Evolutionary conservation across 2,888 invertebrate genomes (phyloP), one percentile per base, ranked within the genome.

Genomic region (Drosophila colorata): DNA sequence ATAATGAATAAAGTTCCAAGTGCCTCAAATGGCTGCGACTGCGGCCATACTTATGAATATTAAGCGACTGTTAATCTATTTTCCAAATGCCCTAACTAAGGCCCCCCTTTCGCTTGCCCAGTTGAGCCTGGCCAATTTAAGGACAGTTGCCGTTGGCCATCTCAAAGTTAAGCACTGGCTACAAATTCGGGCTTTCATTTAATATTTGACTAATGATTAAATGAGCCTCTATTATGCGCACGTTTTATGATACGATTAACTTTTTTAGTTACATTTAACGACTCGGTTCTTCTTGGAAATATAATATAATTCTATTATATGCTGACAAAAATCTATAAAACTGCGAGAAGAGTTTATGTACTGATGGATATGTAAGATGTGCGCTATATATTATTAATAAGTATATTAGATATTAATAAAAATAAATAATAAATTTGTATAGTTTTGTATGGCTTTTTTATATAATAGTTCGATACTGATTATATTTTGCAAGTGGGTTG

Each of bases 41-140:
- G 35, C 18, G 49, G 38, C 61, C 35, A 18, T 64, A 59, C 76
- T 75, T 84, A 82, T 87, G 85, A 87, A 86, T 87, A 87, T 82
- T 77, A 87, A 86, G 82, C 79, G 80, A 51, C 79, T 74, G 79
- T 79, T 87, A 83, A 87, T 80, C 87, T 85, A 82, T 86, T 86
- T 84, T 67, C 67, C 82, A 69, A 86, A 82, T 76, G 76, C 80
- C 63, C 71, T 64, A 67, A 77, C 79, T 69, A 78, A 76, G 69
- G 63, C 70, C 70, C 16, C 49, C 47, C 18, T 31, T 11, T 44
- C 46, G n/a, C 56, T 68, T 4, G 20, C 20, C 4, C 46, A 13
- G 74, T 58, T 74, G 74, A 80, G 68, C 52, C 58, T 60, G 57
- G 66, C 69, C 58, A 63, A 55, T 61, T 75, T 68, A 63, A 58